phyloP scores from a whole-genome alignment of 2,113 vertebrate species.

The Okapia johnstoni region DNA sequence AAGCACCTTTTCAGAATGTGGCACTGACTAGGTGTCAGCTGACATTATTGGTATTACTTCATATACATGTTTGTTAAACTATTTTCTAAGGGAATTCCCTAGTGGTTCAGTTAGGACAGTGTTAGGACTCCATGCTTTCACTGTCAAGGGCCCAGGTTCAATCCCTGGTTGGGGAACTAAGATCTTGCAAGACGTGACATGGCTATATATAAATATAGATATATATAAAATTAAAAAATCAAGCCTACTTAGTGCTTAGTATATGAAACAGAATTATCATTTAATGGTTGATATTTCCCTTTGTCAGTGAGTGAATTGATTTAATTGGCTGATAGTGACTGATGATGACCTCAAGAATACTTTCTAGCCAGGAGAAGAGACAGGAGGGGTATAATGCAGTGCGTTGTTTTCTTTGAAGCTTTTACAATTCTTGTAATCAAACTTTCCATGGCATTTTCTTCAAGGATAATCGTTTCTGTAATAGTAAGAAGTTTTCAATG shows the following conservation, averaged over 20 bases:
- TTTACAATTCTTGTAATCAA: background rate
- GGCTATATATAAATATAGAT: background rate
- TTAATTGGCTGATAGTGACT: background rate
- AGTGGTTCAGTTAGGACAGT: background rate
- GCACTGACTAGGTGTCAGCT: background rate
- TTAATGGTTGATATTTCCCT: background rate
- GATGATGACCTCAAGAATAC: background rate
- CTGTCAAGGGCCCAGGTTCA: background rate
- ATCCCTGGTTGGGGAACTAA: background rate
- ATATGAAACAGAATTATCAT: slow-evolving; percentile 6
- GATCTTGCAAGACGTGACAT: background rate
- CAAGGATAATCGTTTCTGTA: background rate
- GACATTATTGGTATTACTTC: background rate
- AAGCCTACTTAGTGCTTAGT: background rate
- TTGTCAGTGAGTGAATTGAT: background rate
- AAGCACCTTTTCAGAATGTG: background rate
- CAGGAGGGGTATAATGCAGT: background rate
- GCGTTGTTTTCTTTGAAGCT: background rate
- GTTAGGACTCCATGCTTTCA: background rate
- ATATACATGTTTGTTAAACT: background rate
- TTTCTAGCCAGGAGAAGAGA: background rate
- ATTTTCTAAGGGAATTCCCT: background rate
- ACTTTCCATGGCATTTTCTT: background rate
- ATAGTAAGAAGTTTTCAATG: background rate
- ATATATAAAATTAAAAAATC: background rate